Evolutionary conservation across 2,888 invertebrate genomes (phyloP).

Genomic region (Amphiduros pacificus): DNA sequence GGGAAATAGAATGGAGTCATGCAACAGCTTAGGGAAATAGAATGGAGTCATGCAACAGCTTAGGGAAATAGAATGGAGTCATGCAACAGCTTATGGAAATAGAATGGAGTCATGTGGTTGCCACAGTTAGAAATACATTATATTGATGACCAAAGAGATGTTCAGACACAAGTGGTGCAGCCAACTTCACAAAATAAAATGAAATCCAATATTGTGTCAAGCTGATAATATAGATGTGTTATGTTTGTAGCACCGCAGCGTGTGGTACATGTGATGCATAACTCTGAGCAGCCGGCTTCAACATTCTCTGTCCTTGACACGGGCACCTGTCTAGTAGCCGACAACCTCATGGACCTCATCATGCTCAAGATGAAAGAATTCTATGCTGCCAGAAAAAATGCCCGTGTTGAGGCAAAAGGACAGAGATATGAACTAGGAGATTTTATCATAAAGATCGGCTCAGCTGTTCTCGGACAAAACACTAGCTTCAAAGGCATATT

Average conservation of each 20-base stretch:
- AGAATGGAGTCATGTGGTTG: no score
- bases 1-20: no score
- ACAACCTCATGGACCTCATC: constrained; percentile 85
- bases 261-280: constrained; percentile 89
- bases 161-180: no score
- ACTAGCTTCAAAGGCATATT: constrained; percentile 86
- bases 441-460: constrained; percentile 90
- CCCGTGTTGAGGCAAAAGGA: constrained; percentile 78
- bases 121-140: no score
- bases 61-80: no score
- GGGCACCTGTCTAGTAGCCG: constrained; percentile 85
- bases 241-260: constrained; percentile 69
- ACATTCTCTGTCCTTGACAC: constrained; percentile 86
- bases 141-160: no score
- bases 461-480: constrained; percentile 83
- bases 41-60: no score
- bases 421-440: constrained; percentile 70
- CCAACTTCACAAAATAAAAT: no score
- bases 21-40: no score
- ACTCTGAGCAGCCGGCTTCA: constrained; percentile 92
- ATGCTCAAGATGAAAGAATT: constrained; percentile 87
- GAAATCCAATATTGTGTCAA: no score
- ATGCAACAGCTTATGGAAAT: no score
- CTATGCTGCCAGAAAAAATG: constrained; percentile 77
- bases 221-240: no score